phyloP scores from a whole-genome alignment of 2,113 vertebrate genomes.

The Shinisaurus crocodilurus region DNA sequence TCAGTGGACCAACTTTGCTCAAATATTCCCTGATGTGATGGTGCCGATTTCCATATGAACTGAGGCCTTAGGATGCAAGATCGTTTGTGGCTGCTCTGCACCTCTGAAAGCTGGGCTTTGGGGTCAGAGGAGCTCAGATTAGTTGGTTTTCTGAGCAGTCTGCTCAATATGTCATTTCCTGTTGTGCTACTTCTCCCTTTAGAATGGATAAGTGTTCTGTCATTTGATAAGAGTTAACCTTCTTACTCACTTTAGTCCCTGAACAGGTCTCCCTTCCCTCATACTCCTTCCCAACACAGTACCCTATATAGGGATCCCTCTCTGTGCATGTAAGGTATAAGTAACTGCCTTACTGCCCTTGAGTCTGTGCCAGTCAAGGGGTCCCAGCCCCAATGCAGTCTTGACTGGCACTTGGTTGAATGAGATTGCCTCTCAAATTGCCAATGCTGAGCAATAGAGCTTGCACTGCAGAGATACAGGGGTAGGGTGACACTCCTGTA shows the following conservation, averaged over 20 bases:
- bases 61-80: not conserved
- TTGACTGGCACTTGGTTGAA: not conserved
- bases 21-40: not conserved
- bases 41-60: not conserved
- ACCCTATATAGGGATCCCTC: not conserved
- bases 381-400: not conserved
- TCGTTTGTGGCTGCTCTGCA: not conserved
- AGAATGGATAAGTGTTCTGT: not conserved
- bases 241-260: too few relatives aligned
- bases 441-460: not conserved
- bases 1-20: not conserved
- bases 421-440: not conserved
- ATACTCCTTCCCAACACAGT: not conserved
- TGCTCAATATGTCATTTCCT: not conserved
- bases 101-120: not conserved
- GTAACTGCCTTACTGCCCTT: not conserved
- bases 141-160: not conserved
- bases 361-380: not conserved
- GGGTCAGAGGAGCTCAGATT: not conserved
- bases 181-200: not conserved
- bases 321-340: not conserved
- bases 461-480: not conserved
- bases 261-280: not conserved
- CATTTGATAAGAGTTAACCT: too few relatives aligned
- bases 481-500: not conserved